These are phyloP conservation scores for Drosophila trichaetosa DNA, from an alignment of 2,888 invertebrate species.

Conservation along the genomic window DNA sequence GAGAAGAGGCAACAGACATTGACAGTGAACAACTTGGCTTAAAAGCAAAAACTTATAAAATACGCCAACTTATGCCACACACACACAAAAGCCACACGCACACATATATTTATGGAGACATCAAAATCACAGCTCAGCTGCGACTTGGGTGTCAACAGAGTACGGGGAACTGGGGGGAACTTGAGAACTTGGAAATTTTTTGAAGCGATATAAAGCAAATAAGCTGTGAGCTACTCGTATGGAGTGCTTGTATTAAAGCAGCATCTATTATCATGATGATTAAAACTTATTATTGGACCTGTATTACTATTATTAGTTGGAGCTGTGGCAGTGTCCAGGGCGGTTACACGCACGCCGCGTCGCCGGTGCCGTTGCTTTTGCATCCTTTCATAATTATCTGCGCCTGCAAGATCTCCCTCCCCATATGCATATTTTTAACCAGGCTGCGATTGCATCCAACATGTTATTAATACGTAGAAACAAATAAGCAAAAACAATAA, in stretches of 20 bases:
- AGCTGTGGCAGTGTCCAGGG: conserved; percentile 48
- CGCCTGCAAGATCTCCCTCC: conserved; percentile 7
- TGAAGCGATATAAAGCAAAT: conserved; percentile 32
- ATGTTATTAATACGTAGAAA: conserved; percentile 82
- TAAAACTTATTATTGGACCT: conserved; percentile 79
- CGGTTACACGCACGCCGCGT: conserved; percentile 70
- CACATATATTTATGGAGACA: conserved; percentile 71
- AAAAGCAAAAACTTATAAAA: conserved; percentile 65
- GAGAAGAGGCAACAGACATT: conserved; percentile 14
- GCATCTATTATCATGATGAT: conserved; percentile 78
- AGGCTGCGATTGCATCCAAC: conserved; percentile 76
- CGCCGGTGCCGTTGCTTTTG: conserved; percentile 38
- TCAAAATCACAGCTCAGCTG: conserved; percentile 51
- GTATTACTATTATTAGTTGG: conserved; percentile 78
- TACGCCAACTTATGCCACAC: conserved; percentile 51
- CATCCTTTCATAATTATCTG: conserved; percentile 73
- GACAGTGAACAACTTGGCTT: conserved; percentile 33
- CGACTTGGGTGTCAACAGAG: conserved; percentile 36
- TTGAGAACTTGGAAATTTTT: conserved; percentile 22
- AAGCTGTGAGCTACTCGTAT: conserved; percentile 41
- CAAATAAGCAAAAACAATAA: conserved; percentile 82
- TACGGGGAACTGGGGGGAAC: neutral
- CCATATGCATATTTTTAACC: conserved; percentile 77
- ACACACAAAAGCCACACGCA: conserved; percentile 23
- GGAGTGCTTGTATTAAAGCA: conserved; percentile 54